Base-by-base conservation (phyloP, 2,113 vertebrate genomes). In the Tachuris rubrigastra region DNA sequence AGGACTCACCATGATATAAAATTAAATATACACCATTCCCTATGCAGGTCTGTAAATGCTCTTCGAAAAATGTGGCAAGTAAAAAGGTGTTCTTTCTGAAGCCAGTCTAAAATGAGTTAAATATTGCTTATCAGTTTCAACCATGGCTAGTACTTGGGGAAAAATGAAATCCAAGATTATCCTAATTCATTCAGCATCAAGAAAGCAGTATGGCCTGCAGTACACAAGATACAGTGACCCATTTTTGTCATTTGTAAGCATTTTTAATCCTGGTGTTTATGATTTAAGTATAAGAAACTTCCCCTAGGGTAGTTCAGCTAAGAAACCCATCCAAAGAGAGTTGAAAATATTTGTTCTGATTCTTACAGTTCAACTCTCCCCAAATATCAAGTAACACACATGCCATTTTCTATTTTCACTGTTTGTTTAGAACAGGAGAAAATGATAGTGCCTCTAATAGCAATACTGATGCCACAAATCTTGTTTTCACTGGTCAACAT, bases 231-330 rank as follows among this genome's bases (percentile, higher is more conserved):
- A 94, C 79, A 90, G 85, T 93, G 95, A 96, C 93, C 96, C 72
- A 95, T 93, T 97, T 96, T 96, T 96, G 95, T 97, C 90, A 93
- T 96, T 96, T 95, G 82, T 89, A 90, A 94, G 85, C 79, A 94
- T 94, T 96, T 95, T 94, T 95, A 97, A 95, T 96, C 96, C 85
- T 94, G 79, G 82, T 97, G 88, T 96, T 97, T 97, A 84, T 74
- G 72, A 78, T 91, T 96, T 95, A 90, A 94, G 81, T 94, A 75
- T 90, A 90, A 92, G 65, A 85, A 96, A 96, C 17, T 86, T 88
- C 90, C 95, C 95, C 65, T 81, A 74, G 72, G 93, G 83, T 89
- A 25, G 56, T 85, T 89, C 72, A 87, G 78, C 90, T 93, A 81
- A 69, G 28, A 94, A 96, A 76, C 25, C 81, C 62, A 58, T 79